These are phyloP conservation scores for Hyposoter didymator DNA, from an alignment of 2,888 invertebrate species.

Conservation along the genomic window DNA sequence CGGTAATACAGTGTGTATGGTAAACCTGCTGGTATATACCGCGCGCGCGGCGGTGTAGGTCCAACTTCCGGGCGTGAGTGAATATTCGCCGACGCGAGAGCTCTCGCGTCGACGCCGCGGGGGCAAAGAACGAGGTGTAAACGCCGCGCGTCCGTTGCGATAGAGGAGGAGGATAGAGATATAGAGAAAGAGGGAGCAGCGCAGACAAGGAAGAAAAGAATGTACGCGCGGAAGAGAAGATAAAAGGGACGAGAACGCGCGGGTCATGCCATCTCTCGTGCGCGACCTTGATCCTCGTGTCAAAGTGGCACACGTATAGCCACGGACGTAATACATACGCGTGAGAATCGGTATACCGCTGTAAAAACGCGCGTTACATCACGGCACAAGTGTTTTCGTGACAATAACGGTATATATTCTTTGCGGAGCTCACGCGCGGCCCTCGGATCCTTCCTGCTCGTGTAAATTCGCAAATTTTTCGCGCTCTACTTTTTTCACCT, in stretches of 20 bases:
- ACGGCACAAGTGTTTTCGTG: slow-evolving; percentile 7
- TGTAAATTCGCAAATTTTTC: slow-evolving; percentile 32
- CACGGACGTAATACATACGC: not conserved
- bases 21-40: too few relatives aligned
- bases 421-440: not conserved
- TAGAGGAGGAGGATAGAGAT: slow-evolving; percentile 40
- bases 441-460: slow-evolving; percentile 25
- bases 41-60: too few relatives aligned
- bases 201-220: slow-evolving; percentile 2
- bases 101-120: slow-evolving; percentile 19
- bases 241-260: slow-evolving; percentile 34
- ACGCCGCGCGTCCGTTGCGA: slow-evolving; percentile 53
- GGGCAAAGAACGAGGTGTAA: slow-evolving; percentile 49
- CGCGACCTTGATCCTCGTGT: slow-evolving; percentile 61
- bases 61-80: slow-evolving; percentile 57
- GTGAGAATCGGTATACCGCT: not conserved
- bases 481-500: too few relatives aligned
- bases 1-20: not conserved
- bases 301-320: slow-evolving; percentile 8
- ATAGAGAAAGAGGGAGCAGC: slow-evolving; percentile 3
- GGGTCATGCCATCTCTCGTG: slow-evolving; percentile 57
- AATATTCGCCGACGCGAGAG: slow-evolving; percentile 53
- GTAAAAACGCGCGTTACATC: not conserved
- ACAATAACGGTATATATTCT: slow-evolving; percentile 26
- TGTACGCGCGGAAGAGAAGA: not conserved